phyloP scores from a whole-genome alignment of 2,888 invertebrate genomes.

The Cecidostiba fungosa region DNA sequence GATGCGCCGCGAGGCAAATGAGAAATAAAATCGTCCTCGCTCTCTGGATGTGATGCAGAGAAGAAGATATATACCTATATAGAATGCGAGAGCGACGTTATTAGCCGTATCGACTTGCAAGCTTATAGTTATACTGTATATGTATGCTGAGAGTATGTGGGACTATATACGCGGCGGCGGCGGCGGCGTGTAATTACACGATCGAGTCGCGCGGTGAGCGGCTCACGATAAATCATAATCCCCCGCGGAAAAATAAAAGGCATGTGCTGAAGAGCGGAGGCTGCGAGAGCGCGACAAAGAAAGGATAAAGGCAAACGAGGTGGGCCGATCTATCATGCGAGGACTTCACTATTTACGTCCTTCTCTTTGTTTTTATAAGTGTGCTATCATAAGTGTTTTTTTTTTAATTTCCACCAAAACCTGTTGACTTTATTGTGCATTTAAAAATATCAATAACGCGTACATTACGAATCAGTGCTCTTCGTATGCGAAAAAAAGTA shows the following conservation, averaged over 20 bases:
- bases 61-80: conserved; percentile 22
- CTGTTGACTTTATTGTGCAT: too few species aligned
- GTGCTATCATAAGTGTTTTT: too few species aligned
- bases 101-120: conserved; percentile 62
- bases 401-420: too few species aligned
- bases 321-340: conserved; percentile 11
- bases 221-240: conserved; percentile 63
- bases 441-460: too few species aligned
- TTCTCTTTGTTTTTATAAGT: too few species aligned
- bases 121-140: conserved; percentile 18
- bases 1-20: conserved; percentile 49
- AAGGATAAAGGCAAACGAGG: conserved; percentile 20
- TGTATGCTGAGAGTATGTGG: not conserved
- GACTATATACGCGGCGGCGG: conserved; percentile 5
- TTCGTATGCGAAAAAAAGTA: not conserved
- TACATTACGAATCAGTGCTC: too few species aligned
- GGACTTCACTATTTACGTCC: not conserved
- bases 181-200: conserved; percentile 61
- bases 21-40: conserved; percentile 50
- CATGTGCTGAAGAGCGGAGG: not conserved
- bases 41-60: not conserved
- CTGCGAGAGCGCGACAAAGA: not conserved
- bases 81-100: conserved; percentile 44
- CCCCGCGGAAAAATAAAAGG: conserved; percentile 24
- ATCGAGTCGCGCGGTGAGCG: conserved; percentile 58